These are phyloP conservation scores for Urophycis tenuis DNA, from an alignment of 2,797 vertebrate genomes.

Conservation along the genomic window DNA sequence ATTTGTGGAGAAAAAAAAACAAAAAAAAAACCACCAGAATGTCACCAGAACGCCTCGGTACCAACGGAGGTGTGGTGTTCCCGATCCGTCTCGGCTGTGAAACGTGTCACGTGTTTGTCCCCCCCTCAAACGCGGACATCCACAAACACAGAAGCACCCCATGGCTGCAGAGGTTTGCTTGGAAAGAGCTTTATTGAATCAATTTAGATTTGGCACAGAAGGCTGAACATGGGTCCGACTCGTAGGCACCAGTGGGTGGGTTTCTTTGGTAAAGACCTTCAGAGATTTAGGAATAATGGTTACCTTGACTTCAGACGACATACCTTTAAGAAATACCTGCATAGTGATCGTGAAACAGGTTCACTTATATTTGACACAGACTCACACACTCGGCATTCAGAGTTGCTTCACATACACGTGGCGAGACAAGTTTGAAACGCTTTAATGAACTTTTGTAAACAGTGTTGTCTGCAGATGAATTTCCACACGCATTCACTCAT, in stretches of 20 bases:
- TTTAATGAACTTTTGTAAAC: constrained; percentile 43
- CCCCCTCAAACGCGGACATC: constrained; percentile 4
- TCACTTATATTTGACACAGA: constrained; percentile 43
- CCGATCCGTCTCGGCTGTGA: constrained; percentile 2
- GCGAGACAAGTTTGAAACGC: constrained; percentile 34
- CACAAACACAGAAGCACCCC: constrained; percentile 54
- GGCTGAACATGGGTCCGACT: constrained; percentile 59
- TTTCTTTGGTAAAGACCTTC: constrained; percentile 61
- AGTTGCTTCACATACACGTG: constrained; percentile 51
- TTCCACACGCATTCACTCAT: constrained; percentile 45
- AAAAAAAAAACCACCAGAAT: background rate
- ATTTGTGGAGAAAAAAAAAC: background rate
- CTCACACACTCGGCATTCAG: constrained; percentile 22
- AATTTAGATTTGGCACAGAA: constrained; percentile 55
- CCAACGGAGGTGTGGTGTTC: background rate
- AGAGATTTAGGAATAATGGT: background rate
- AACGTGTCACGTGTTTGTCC: constrained; percentile 9
- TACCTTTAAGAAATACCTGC: constrained; percentile 53
- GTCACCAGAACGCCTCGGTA: background rate
- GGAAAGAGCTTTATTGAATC: constrained; percentile 69
- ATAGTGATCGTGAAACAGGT: constrained; percentile 40
- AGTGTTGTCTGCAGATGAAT: constrained; percentile 30
- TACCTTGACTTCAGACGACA: constrained; percentile 21
- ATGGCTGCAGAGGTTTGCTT: constrained; percentile 55
- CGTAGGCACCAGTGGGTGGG: constrained; percentile 64